Conservation (phyloP, 2,113 vertebrate genomes). For the Notarius lentiginosus region DNA sequence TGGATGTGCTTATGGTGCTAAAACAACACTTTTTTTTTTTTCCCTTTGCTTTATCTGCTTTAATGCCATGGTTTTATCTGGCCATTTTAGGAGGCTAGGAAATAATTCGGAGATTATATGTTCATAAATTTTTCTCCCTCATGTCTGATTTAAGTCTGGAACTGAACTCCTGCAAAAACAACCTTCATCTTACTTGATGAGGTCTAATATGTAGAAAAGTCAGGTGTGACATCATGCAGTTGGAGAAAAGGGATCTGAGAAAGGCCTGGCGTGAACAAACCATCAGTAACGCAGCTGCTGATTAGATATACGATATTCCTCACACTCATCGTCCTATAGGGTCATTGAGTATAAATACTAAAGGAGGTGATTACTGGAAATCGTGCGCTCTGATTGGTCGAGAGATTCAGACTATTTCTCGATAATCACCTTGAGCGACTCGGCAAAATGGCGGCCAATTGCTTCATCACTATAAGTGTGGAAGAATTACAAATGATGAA, state of each 20-base stretch:
- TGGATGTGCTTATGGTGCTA: slow-evolving; percentile 1
- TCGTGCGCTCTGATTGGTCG: too few relatives aligned
- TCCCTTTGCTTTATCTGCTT: slow-evolving; percentile 20
- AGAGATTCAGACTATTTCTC: too few relatives aligned
- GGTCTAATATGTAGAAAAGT: background rate
- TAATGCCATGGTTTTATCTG: background rate
- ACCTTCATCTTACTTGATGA: background rate
- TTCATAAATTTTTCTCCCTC: background rate
- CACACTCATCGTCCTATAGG: background rate
- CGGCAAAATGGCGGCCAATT: too few relatives aligned
- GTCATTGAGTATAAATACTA: too few relatives aligned
- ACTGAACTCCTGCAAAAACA: slow-evolving; percentile 1
- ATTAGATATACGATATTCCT: too few relatives aligned
- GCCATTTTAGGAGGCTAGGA: background rate
- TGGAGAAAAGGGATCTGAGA: background rate
- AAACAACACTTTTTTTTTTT: slow-evolving; percentile 22
- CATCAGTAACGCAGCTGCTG: background rate
- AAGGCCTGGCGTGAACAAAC: background rate
- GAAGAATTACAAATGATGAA: too few relatives aligned
- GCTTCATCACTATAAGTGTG: too few relatives aligned
- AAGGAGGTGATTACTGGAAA: too few relatives aligned
- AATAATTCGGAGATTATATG: slow-evolving; percentile 17
- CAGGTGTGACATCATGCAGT: slow-evolving; percentile 8
- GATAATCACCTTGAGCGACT: too few relatives aligned
- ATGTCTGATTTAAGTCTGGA: background rate